A percentile compares a stretch with the other conserved stretches of the same genome.
Conservation (phyloP, 2,797 vertebrate species). For the Enoplosus armatus region DNA sequence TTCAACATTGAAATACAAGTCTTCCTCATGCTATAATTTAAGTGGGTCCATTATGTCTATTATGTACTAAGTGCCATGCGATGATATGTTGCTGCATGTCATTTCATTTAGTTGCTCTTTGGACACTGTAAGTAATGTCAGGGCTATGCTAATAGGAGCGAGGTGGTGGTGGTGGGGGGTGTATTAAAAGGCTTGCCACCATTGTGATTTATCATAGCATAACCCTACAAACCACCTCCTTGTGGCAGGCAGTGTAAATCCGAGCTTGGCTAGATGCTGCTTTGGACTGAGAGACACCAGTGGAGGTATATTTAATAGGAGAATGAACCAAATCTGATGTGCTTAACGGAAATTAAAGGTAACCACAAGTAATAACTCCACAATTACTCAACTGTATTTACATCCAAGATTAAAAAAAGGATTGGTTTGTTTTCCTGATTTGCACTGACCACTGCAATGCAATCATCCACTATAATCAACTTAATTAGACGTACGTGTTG, state of each 20-base stretch:
- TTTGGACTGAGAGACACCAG: slow-evolving; percentile 51
- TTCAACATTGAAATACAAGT: slow-evolving; percentile 39
- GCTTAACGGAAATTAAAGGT: slow-evolving; percentile 55
- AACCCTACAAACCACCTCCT: slow-evolving; percentile 37
- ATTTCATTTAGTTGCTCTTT: slow-evolving; percentile 55
- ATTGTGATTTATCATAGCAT: slow-evolving; percentile 59
- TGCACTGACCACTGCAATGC: slow-evolving; percentile 14
- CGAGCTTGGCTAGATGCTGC: slow-evolving; percentile 32
- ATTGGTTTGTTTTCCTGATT: slow-evolving; percentile 26
- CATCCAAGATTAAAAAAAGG: slow-evolving; percentile 6
- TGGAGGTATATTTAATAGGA: slow-evolving; percentile 33
- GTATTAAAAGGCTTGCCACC: slow-evolving; percentile 27
- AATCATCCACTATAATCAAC: slow-evolving; percentile 25
- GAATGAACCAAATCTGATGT: slow-evolving; percentile 33
- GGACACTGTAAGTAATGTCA: slow-evolving; percentile 39
- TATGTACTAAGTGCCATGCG: slow-evolving; percentile 39
- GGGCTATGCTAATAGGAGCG: slow-evolving; percentile 26
- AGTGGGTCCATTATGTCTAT: slow-evolving; percentile 37
- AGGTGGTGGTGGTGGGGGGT: no score
- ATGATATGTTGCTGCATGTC: slow-evolving; percentile 39
- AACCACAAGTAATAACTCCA: slow-evolving; percentile 47
- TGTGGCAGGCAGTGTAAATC: slow-evolving; percentile 57
- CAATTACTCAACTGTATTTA: slow-evolving; percentile 37
- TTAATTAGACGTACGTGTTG: slow-evolving; percentile 37
- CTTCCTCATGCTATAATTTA: slow-evolving; percentile 31